A percentile compares a stretch with the other conserved stretches of the same genome.
phyloP scores from a whole-genome alignment of 2,113 vertebrate genomes.

The Heterotilapia buettikoferi region DNA sequence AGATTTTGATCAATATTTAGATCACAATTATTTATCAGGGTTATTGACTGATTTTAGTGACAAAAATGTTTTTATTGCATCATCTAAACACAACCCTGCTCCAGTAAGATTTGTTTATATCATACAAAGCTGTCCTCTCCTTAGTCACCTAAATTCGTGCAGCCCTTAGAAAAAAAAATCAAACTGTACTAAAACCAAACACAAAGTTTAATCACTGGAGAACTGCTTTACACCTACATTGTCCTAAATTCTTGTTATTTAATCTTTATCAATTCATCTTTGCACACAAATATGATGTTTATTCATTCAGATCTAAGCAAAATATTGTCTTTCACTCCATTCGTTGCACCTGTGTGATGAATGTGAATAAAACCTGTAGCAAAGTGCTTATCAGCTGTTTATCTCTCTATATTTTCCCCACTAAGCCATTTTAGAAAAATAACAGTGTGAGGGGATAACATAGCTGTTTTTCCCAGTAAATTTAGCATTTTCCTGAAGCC shows the following conservation, averaged over 20 bases:
- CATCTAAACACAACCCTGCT: neutral
- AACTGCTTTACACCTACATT: neutral
- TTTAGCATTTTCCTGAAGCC: neutral
- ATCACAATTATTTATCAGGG: neutral
- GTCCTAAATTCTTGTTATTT: neutral
- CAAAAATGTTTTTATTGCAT: rapidly evolving
- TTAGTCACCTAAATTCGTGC: rapidly evolving
- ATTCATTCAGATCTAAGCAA: neutral
- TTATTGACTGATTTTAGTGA: neutral
- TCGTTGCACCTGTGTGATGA: neutral
- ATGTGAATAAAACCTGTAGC: neutral
- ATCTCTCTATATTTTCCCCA: neutral
- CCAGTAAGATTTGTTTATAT: neutral
- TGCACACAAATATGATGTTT: neutral
- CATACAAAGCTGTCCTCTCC: neutral
- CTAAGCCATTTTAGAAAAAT: neutral
- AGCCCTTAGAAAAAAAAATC: rapidly evolving
- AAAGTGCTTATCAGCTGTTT: neutral
- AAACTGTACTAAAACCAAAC: neutral
- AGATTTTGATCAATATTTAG: rapidly evolving
- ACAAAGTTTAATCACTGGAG: neutral
- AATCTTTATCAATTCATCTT: neutral
- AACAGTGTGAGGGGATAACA: neutral
- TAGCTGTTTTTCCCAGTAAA: neutral
- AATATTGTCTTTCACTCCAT: neutral